These are phyloP conservation scores for Nomada ruficornis DNA, from an alignment of 2,888 invertebrate species.

Conservation along the genomic window DNA sequence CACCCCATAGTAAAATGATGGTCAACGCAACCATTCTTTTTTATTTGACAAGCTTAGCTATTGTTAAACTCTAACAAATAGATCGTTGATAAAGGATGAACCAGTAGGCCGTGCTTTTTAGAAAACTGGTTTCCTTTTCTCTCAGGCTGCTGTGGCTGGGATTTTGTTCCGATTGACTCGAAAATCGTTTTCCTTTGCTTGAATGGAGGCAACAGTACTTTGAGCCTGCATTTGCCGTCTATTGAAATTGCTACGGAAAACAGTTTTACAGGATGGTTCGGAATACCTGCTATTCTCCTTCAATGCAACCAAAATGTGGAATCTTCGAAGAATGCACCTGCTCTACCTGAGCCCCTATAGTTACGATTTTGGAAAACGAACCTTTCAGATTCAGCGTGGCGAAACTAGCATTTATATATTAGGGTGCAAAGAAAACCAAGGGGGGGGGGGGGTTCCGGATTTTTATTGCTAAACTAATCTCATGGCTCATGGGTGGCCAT, in stretches of 20 bases:
- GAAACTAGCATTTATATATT: slow-evolving; percentile 20
- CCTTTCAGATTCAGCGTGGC: slow-evolving; percentile 15
- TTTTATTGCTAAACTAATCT: slow-evolving; percentile 6
- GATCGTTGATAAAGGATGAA: not conserved
- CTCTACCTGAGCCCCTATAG: slow-evolving; percentile 39
- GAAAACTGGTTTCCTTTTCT: not conserved
- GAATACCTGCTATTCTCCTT: slow-evolving; percentile 35
- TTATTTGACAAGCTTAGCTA: not conserved
- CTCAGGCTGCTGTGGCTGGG: not conserved
- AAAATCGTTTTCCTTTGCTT: slow-evolving; percentile 22
- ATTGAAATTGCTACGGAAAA: slow-evolving; percentile 26
- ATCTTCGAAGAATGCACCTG: slow-evolving; percentile 17
- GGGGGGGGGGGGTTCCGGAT: slow-evolving; percentile 6
- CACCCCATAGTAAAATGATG: slow-evolving; percentile 5
- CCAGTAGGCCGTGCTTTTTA: not conserved
- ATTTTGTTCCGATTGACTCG: slow-evolving; percentile 25
- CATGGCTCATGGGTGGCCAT: not conserved
- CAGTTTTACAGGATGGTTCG: slow-evolving; percentile 5
- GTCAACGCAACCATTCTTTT: not conserved
- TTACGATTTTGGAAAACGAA: slow-evolving; percentile 26
- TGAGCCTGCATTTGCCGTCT: not conserved
- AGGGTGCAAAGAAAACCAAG: not conserved
- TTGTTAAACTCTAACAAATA: slow-evolving; percentile 11
- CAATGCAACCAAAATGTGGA: slow-evolving; percentile 23
- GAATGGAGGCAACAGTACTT: slow-evolving; percentile 12